Percentiles rank a stretch among this genome's conserved stretches.
phyloP scores from a whole-genome alignment of 2,888 invertebrate species.

The Diarsia mendica region DNA sequence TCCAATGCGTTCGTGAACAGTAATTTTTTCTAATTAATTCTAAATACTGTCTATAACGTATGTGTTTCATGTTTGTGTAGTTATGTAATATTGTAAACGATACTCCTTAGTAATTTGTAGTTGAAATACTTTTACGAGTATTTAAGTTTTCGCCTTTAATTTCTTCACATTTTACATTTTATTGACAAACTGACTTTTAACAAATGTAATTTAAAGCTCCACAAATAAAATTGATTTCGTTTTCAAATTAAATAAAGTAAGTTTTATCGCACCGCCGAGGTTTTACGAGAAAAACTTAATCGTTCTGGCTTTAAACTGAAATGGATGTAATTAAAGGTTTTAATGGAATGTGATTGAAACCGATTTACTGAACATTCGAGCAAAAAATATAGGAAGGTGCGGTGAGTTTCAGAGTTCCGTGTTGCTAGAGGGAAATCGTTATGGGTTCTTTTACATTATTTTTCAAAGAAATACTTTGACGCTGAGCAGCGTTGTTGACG shows the following conservation, averaged over 20 bases:
- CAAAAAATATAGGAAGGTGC: conserved; percentile 6
- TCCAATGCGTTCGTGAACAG: too few species aligned
- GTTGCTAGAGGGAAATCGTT: neutral
- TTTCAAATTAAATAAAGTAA: conserved; percentile 14
- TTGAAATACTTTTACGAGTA: neutral
- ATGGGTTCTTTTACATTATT: neutral
- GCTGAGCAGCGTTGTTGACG: neutral
- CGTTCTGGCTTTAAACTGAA: conserved; percentile 22
- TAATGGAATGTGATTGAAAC: conserved; percentile 41
- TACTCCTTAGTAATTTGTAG: neutral
- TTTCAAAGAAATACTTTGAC: neutral
- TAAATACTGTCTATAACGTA: too few species aligned
- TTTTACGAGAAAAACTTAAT: conserved; percentile 34
- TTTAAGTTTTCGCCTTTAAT: neutral
- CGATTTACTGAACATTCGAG: conserved; percentile 10
- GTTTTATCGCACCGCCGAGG: conserved; percentile 27
- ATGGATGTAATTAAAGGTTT: conserved; percentile 37
- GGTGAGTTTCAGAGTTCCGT: neutral
- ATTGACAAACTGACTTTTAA: neutral
- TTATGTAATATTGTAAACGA: neutral
- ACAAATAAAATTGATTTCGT: neutral
- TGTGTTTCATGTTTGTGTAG: neutral
- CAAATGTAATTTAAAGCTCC: neutral
- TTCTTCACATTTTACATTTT: neutral
- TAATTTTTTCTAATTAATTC: too few species aligned